Evolutionary conservation across 2,888 invertebrate genomes (phyloP).

Genomic region (Crossocerus cetratus): DNA sequence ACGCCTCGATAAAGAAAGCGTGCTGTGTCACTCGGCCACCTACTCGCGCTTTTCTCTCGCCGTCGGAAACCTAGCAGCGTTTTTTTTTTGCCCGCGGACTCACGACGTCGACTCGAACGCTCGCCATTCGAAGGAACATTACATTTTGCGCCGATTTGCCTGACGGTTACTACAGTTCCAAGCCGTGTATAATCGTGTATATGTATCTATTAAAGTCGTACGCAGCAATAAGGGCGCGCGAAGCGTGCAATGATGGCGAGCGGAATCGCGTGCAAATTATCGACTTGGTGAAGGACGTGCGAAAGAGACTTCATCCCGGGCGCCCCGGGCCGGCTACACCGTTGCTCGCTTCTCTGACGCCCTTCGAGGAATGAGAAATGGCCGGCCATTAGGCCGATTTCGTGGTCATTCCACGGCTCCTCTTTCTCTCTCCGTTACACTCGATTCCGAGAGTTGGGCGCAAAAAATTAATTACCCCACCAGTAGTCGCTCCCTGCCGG

Average conservation of each 20-base stretch:
- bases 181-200: constrained; percentile 22
- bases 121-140: too few relatives aligned
- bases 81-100: too few relatives aligned
- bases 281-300: constrained; percentile 43
- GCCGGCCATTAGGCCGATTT: constrained; percentile 69
- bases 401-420: constrained; percentile 60
- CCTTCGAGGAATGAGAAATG: constrained; percentile 67
- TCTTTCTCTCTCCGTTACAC: constrained; percentile 33
- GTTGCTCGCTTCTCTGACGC: constrained; percentile 15
- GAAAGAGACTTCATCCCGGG: constrained; percentile 21
- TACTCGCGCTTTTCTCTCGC: constrained; percentile 6
- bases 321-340: constrained; percentile 16
- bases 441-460: constrained; percentile 47
- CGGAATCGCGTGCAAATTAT: constrained; percentile 60
- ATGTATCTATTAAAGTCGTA: constrained; percentile 44
- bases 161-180: background rate
- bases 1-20: constrained; percentile 32
- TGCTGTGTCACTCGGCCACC: constrained; percentile 29
- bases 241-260: constrained; percentile 19
- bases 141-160: too few relatives aligned
- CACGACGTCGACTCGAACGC: too few relatives aligned
- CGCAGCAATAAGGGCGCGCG: background rate
- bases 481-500: constrained; percentile 20
- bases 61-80: background rate
- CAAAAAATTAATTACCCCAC: constrained; percentile 72